phyloP scores from a whole-genome alignment of 35 echinoderm and acorn worm species.

The Lytechinus pictus region DNA sequence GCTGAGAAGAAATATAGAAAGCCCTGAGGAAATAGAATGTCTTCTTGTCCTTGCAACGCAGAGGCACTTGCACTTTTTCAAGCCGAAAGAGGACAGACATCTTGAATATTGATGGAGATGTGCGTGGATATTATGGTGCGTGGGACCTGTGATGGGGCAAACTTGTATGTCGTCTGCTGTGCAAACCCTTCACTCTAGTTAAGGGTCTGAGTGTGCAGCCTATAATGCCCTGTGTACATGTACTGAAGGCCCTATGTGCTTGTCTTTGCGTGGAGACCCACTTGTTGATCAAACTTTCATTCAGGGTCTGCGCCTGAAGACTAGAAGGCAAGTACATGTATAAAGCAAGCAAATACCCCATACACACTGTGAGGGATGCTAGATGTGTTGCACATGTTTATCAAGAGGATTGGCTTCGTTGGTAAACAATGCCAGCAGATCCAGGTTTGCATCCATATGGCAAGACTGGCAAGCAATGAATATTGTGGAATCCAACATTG shows the following conservation, averaged over 20 bases:
- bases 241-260: no score
- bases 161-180: not conserved
- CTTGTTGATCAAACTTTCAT: no score
- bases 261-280: no score
- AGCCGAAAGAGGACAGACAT: not conserved
- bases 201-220: no score
- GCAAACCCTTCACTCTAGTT: no score
- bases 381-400: not conserved
- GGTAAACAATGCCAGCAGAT: conserved; percentile 10
- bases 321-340: no score
- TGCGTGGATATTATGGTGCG: not conserved
- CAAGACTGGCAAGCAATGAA: not conserved
- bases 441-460: not conserved
- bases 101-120: conserved; percentile 11
- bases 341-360: no score
- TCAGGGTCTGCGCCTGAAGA: no score
- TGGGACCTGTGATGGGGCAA: not conserved
- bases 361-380: not conserved
- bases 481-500: no score
- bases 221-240: no score
- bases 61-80: conserved; percentile 41
- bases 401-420: not conserved
- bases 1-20: conserved; percentile 9
- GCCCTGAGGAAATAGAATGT: conserved; percentile 21
- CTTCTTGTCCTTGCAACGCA: conserved; percentile 18